These are phyloP conservation scores for cattle (Bos taurus) DNA, from an alignment of 2,113 vertebrate genomes.

Conservation along the genomic window ARS-UCD2.0 NC_037333.1:47979001-47979500, in stretches of 20 bases:
- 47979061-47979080: accelerated
- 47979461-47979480: not conserved
- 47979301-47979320: not conserved
- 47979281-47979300: not conserved
- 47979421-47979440: not conserved
- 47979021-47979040: not conserved
- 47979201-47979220: not conserved
- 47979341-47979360: not conserved
- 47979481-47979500: not conserved
- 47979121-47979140: not conserved
- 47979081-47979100: not conserved
- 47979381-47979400: not conserved
- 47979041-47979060: not conserved
- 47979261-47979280: not conserved
- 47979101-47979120: not conserved
- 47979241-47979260: not conserved
- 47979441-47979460: not conserved
- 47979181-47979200: not conserved
- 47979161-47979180: not conserved
- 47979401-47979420: not conserved
- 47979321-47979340: not conserved
- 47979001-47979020: not conserved
- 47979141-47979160: not conserved
- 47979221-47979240: not conserved
- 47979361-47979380: not conserved